Evolutionary conservation across 2,888 invertebrate genomes (phyloP).

Genomic region (Euzophera pinguis): DNA sequence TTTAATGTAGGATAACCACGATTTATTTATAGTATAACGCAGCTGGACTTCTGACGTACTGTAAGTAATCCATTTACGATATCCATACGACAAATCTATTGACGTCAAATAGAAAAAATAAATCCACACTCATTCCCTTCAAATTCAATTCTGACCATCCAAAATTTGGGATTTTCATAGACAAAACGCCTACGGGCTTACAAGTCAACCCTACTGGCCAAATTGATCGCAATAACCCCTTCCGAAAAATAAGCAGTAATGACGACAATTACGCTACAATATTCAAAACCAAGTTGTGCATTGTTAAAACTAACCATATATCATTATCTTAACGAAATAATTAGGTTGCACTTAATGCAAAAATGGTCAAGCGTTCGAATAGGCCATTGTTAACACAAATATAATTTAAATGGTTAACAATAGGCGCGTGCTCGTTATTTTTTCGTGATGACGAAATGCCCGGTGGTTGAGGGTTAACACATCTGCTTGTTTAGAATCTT

Average conservation of each 20-base stretch:
- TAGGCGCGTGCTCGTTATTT: constrained; percentile 52
- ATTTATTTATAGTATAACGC: not conserved
- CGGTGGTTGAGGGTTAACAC: constrained; percentile 40
- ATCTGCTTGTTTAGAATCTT: constrained; percentile 35
- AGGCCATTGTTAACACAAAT: constrained; percentile 48
- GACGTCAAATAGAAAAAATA: not conserved
- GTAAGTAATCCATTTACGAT: not conserved
- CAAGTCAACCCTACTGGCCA: not conserved
- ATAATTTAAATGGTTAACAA: constrained; percentile 55
- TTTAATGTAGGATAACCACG: not conserved
- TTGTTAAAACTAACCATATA: constrained; percentile 41
- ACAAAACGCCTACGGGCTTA: constrained; percentile 1
- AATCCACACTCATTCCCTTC: not conserved
- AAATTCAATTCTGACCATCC: not conserved
- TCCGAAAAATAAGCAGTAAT: constrained; percentile 28
- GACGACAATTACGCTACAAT: constrained; percentile 42
- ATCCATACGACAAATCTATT: constrained; percentile 1
- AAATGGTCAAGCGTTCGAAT: constrained; percentile 54
- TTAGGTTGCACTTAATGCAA: constrained; percentile 52
- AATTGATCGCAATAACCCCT: not conserved
- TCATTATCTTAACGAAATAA: constrained; percentile 71
- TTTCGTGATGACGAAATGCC: constrained; percentile 44
- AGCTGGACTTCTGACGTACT: not conserved
- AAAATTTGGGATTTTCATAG: constrained; percentile 4
- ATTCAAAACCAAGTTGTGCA: constrained; percentile 36